These are phyloP conservation scores for Notothenia coriiceps DNA, from an alignment of 2,113 vertebrate species.

Conservation along the genomic window DNA sequence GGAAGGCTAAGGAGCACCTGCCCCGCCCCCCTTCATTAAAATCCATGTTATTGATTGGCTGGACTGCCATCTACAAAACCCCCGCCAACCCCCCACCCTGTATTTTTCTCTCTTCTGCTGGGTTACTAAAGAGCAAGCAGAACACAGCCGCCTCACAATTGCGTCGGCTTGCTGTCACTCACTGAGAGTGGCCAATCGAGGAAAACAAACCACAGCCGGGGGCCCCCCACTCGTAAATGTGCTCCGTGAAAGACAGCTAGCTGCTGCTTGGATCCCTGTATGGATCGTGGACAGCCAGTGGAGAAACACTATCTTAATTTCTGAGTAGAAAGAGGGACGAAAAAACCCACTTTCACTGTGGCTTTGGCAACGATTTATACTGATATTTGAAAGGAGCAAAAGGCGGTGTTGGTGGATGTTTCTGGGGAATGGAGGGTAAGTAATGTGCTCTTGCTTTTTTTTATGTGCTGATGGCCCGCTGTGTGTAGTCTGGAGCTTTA, in stretches of 20 bases:
- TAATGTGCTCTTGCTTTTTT: slow-evolving; percentile 9
- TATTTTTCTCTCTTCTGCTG: slow-evolving; percentile 34
- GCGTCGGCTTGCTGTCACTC: slow-evolving; percentile 43
- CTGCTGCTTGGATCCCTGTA: slow-evolving; percentile 19
- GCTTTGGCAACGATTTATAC: background rate
- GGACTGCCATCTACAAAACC: slow-evolving; percentile 16
- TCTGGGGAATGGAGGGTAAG: slow-evolving; percentile 62
- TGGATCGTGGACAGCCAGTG: background rate
- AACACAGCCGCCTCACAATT: slow-evolving; percentile 22
- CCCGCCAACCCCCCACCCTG: background rate
- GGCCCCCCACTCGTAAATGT: slow-evolving; percentile 14
- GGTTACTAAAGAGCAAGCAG: slow-evolving; percentile 40
- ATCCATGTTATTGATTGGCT: slow-evolving; percentile 66
- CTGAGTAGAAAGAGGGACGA: background rate
- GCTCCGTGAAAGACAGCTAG: slow-evolving; percentile 11
- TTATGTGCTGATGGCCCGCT: slow-evolving; percentile 13
- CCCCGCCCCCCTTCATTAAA: slow-evolving; percentile 51
- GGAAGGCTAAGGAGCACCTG: slow-evolving; percentile 44
- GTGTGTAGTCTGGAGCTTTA: slow-evolving; percentile 20
- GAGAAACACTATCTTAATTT: background rate
- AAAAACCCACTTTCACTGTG: background rate
- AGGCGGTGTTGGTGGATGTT: slow-evolving; percentile 8
- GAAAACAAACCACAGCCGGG: background rate
- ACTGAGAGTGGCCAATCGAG: slow-evolving; percentile 35
- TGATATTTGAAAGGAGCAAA: background rate